These are phyloP conservation scores for Sarcophaga carnaria DNA, from an alignment of 2,888 invertebrate genomes.

Conservation along the genomic window DNA sequence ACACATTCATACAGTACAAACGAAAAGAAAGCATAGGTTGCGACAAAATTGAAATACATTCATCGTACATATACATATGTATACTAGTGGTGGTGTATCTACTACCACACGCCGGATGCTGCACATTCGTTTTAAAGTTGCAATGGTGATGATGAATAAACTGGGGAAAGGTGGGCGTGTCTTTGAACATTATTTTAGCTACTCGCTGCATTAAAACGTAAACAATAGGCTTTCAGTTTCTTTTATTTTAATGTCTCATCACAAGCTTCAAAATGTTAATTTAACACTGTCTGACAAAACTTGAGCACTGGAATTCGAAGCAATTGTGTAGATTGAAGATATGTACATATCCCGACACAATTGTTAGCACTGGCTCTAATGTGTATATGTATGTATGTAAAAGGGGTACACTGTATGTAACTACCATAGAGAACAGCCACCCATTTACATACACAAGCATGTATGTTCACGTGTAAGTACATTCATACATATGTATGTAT, in stretches of 20 bases:
- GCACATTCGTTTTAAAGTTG: not conserved
- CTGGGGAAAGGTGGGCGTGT: constrained; percentile 15
- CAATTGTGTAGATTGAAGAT: not conserved
- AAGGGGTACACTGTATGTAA: not conserved
- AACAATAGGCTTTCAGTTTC: not conserved
- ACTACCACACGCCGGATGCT: not conserved
- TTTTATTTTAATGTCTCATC: not conserved
- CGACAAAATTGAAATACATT: too few relatives aligned
- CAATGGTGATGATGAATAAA: not conserved
- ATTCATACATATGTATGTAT: not conserved
- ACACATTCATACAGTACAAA: not conserved
- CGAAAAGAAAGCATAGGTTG: too few relatives aligned
- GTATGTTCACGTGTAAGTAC: not conserved
- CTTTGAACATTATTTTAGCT: not conserved
- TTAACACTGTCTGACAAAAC: not conserved
- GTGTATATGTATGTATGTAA: not conserved
- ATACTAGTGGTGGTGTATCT: not conserved
- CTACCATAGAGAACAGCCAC: constrained; percentile 36
- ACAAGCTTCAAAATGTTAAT: not conserved
- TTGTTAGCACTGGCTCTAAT: not conserved
- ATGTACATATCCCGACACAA: not conserved
- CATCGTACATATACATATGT: not conserved
- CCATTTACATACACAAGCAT: constrained; percentile 25
- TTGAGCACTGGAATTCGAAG: not conserved
- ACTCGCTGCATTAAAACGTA: not conserved